A percentile compares a stretch with the other conserved stretches of the same genome.
These are phyloP conservation scores for Aphrophora alni DNA, from an alignment of 2,888 invertebrate genomes.

Conservation along the genomic window DNA sequence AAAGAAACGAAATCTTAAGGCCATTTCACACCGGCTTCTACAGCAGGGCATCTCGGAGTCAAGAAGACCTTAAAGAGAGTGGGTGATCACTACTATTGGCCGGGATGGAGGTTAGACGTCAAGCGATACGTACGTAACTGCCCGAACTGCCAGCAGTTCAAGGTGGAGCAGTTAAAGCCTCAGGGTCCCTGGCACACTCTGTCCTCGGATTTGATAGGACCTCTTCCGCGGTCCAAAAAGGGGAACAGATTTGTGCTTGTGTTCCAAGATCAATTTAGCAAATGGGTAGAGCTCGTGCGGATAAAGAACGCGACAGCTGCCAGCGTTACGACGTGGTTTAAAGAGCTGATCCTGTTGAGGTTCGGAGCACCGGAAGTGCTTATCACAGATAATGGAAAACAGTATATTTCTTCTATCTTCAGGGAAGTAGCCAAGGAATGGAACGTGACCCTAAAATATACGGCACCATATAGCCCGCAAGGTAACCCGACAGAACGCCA, in stretches of 20 bases:
- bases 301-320: constrained; percentile 44
- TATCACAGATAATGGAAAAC: constrained; percentile 51
- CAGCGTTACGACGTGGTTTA: constrained; percentile 19
- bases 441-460: constrained; percentile 43
- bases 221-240: constrained; percentile 49
- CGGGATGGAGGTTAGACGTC: constrained; percentile 48
- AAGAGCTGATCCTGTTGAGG: neutral
- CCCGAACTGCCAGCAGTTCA: constrained; percentile 45
- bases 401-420: constrained; percentile 47
- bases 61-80: constrained; percentile 45
- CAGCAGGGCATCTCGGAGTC: constrained; percentile 50
- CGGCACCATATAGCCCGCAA: constrained; percentile 51
- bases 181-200: constrained; percentile 51
- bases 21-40: too few species aligned
- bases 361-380: constrained; percentile 43
- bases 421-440: constrained; percentile 10
- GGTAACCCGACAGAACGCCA: constrained; percentile 53
- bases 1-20: too few species aligned
- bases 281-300: constrained; percentile 44
- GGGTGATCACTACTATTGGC: constrained; percentile 51
- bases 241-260: constrained; percentile 47
- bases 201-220: constrained; percentile 51
- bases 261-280: constrained; percentile 50
- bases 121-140: constrained; percentile 48
- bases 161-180: constrained; percentile 44